Base-by-base conservation (phyloP, 2,888 invertebrate genomes). In the Sminthurides aquaticus region DNA sequence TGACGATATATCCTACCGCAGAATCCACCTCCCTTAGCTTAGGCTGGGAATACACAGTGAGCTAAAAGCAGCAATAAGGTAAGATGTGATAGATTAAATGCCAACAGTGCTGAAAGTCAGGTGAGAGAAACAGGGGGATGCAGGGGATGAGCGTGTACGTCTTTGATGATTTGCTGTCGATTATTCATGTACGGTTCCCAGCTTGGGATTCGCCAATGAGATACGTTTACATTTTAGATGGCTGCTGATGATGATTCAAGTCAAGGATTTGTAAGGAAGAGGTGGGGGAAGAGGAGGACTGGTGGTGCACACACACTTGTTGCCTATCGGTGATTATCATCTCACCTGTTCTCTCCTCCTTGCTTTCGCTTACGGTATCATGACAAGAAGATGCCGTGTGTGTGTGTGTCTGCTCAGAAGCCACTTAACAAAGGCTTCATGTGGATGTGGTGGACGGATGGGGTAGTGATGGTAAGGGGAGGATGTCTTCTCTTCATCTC, bases 271-370 rank as follows among this genome's bases (percentile, higher is more conserved):
- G 43, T 11, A 34, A 5, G 43, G 43, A 34, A 15, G 43, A 11
- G 43, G 43, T 5, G 43, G 43, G 8, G 15, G 15, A 34, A 5
- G 43, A 11, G 5, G 43, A 11, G 43, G 8, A 34, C 8, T 11
- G 43, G 43, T 5, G 43, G 15, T 15, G 15, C 43, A 34, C 43
- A 34, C 43, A 34, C 15, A 34, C 22, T 52, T 52, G 52, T 52
- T 52, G 52, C 20, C 52, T 52, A 52, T 43, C 52, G 20, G 11
- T 20, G 22, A 22, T 22, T 20, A 52, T 52, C 52, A 52, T 52
- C 52, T 52, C 52, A 52, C 52, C 52, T 52, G 52, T 52, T 52
- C 52, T 52, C 52, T 52, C 52, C 52, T 52, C 52, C 52, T 52
- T 52, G 20, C 43, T 18, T 43, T 43, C 15, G 5, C 52, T 52